phyloP scores from a whole-genome alignment of 2,888 invertebrate species.

The Dichetophora obliterata region DNA sequence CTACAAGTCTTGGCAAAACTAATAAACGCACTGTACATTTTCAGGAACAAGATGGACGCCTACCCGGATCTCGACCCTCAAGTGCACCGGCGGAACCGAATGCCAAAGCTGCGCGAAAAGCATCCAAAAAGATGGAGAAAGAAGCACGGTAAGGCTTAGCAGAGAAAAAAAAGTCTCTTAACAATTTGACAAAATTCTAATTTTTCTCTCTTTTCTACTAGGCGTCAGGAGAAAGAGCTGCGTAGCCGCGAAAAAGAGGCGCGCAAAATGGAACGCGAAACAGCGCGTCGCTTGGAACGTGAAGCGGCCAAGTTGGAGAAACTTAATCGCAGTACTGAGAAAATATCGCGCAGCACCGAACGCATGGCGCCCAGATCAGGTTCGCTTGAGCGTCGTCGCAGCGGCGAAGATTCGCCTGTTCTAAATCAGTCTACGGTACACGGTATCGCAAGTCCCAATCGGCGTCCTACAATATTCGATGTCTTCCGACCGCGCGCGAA shows the following conservation, averaged over 20 bases:
- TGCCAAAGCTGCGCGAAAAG: slow-evolving; percentile 68
- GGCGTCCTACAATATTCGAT: slow-evolving; percentile 82
- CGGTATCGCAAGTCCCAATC: slow-evolving; percentile 77
- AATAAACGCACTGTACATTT: slow-evolving; percentile 49
- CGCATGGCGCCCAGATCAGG: slow-evolving; percentile 67
- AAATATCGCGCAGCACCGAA: slow-evolving; percentile 69
- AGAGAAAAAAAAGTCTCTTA: background rate
- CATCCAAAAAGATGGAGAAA: slow-evolving; percentile 69
- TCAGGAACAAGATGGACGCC: slow-evolving; percentile 67
- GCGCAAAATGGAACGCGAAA: slow-evolving; percentile 68
- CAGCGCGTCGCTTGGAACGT: slow-evolving; percentile 66
- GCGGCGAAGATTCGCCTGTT: slow-evolving; percentile 69
- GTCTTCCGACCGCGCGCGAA: slow-evolving; percentile 84
- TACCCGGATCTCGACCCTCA: slow-evolving; percentile 66
- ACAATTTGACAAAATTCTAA: background rate
- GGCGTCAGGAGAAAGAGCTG: slow-evolving; percentile 68
- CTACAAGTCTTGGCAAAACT: background rate
- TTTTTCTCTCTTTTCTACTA: slow-evolving; percentile 36
- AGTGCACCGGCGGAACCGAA: slow-evolving; percentile 69
- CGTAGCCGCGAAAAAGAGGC: slow-evolving; percentile 68
- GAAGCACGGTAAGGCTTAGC: slow-evolving; percentile 64
- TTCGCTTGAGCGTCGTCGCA: slow-evolving; percentile 67
- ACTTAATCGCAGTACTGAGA: slow-evolving; percentile 67
- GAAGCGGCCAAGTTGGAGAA: slow-evolving; percentile 69
- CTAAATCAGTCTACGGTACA: slow-evolving; percentile 70